phyloP scores from a whole-genome alignment of 2,888 invertebrate species.

The Phalera bucephala region DNA sequence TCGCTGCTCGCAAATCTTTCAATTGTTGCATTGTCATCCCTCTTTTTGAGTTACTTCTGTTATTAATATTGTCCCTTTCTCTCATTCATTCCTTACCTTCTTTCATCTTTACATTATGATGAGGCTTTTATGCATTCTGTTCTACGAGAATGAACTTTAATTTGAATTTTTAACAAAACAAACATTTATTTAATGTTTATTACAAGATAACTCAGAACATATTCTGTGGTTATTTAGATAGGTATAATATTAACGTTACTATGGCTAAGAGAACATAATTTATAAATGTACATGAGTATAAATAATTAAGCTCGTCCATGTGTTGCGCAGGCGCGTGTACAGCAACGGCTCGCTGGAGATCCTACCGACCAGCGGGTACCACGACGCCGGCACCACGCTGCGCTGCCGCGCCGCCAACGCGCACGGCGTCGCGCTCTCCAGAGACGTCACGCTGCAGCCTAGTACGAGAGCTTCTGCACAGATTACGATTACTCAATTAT shows the following conservation, averaged over 20 bases:
- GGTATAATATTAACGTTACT: no score
- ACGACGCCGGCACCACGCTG: conserved; percentile 28
- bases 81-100: no score
- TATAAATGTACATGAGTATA: no score
- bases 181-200: no score
- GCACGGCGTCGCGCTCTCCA: conserved; percentile 89
- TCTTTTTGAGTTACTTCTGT: conserved; percentile 1
- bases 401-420: conserved; percentile 90
- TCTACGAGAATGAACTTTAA: no score
- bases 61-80: no score
- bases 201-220: no score
- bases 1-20: conserved; percentile 5
- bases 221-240: no score
- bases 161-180: no score
- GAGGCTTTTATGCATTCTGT: neutral
- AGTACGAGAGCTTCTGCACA: conserved; percentile 81
- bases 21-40: conserved; percentile 8
- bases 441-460: conserved; percentile 89
- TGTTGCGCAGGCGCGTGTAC: conserved; percentile 42
- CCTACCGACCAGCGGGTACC: conserved; percentile 31
- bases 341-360: conserved; percentile 63
- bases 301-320: no score
- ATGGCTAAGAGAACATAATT: no score
- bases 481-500: no score
- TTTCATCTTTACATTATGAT: neutral